Percentiles rank a stretch among this genome's conserved stretches.
phyloP scores from a whole-genome alignment of 2,888 invertebrate species.

The Ashinkailepas kermadecensis region DNA sequence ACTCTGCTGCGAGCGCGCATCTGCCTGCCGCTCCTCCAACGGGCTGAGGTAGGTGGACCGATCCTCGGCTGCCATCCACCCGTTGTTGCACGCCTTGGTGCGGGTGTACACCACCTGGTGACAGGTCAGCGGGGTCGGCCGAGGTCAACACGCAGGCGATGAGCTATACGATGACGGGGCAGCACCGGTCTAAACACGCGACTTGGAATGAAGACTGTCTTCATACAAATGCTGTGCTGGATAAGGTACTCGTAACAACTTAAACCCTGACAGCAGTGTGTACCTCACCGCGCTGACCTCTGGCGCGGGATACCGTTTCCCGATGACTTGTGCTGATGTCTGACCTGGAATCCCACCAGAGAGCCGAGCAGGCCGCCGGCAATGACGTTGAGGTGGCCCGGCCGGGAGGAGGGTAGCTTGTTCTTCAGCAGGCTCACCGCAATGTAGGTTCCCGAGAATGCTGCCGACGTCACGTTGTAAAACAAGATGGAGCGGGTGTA shows the following conservation, averaged over 20 bases:
- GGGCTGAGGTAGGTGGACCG: slow-evolving; percentile 40
- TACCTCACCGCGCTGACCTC: no score
- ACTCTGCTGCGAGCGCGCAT: background rate
- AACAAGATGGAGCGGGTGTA: no score
- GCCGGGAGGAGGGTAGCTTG: slow-evolving; percentile 41
- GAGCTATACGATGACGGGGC: no score
- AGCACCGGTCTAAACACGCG: no score
- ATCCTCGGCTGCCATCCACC: slow-evolving; percentile 46
- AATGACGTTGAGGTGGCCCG: slow-evolving; percentile 41
- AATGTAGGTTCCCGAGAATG: slow-evolving; percentile 45
- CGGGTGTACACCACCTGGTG: slow-evolving; percentile 31
- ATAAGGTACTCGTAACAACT: no score
- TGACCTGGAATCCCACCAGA: slow-evolving; percentile 1
- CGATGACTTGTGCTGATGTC: background rate
- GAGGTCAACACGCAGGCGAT: no score
- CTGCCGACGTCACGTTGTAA: slow-evolving; percentile 41
- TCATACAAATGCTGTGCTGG: background rate
- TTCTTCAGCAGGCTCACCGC: slow-evolving; percentile 42
- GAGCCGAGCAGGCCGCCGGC: slow-evolving; percentile 31
- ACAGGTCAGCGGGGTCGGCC: no score
- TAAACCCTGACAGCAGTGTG: no score
- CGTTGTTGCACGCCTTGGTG: slow-evolving; percentile 45
- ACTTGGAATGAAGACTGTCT: background rate
- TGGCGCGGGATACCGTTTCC: no score
- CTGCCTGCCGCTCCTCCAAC: slow-evolving; percentile 24